These are phyloP conservation scores for Brachionus angularis DNA, from an alignment of 1,140 invertebrate genomes.

Conservation along the genomic window DNA sequence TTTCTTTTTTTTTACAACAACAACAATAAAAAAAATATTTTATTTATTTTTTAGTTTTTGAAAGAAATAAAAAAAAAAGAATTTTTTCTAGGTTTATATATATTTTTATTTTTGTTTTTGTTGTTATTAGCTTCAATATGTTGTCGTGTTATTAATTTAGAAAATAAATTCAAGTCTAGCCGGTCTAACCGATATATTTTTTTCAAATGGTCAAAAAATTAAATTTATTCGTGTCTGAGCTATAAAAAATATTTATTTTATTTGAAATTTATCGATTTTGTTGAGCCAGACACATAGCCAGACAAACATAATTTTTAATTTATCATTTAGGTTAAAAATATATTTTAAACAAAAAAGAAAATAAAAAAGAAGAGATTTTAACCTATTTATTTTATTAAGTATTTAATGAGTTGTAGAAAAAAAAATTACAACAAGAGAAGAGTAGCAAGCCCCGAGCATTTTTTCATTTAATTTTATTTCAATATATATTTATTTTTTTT, in stretches of 20 bases:
- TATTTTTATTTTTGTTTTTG: slow-evolving; percentile 20
- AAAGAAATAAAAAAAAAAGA: not conserved
- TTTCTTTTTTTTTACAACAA: no score
- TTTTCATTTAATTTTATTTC: slow-evolving; percentile 20
- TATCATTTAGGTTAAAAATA: slow-evolving; percentile 10
- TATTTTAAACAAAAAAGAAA: not conserved
- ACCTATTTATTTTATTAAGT: slow-evolving; percentile 28
- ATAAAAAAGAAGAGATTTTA: slow-evolving; percentile 4
- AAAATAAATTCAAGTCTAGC: slow-evolving; percentile 20
- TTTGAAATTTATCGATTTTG: slow-evolving; percentile 4
- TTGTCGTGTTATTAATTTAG: slow-evolving; percentile 41
- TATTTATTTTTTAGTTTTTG: slow-evolving; percentile 4
- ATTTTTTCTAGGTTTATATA: slow-evolving; percentile 40
- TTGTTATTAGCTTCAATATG: slow-evolving; percentile 10
- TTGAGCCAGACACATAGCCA: not conserved
- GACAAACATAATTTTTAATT: not conserved
- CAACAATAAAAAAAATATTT: no score
- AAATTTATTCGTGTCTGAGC: slow-evolving; percentile 19
- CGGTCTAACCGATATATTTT: slow-evolving; percentile 16
- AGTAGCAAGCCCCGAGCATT: not conserved
- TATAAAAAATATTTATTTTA: slow-evolving; percentile 22
- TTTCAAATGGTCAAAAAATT: not conserved
- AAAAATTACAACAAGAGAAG: slow-evolving; percentile 31
- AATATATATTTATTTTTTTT: no score
- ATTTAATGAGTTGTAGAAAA: slow-evolving; percentile 29